Percentiles rank a stretch among this genome's conserved stretches.
Conservation (phyloP, 2,888 invertebrate species). For the Coenonympha arcania region DNA sequence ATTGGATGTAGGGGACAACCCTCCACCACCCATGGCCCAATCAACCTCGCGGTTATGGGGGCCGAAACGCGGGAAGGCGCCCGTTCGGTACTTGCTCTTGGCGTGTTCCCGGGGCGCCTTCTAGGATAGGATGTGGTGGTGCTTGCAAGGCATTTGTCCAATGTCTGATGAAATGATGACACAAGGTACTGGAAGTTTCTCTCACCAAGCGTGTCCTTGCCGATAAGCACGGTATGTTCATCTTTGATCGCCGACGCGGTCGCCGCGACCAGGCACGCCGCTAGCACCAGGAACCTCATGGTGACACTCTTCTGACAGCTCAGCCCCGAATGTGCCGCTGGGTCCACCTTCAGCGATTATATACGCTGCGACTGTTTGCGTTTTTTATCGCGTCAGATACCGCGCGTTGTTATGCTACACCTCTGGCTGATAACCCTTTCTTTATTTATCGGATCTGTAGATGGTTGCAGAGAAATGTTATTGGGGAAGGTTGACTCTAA, state of each 20-base stretch:
- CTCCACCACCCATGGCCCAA: no score
- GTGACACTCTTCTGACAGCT: conserved; percentile 18
- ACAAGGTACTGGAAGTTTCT: no score
- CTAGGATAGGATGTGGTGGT: no score
- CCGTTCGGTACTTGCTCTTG: no score
- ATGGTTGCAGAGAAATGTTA: conserved; percentile 1
- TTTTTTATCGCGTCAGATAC: conserved; percentile 12
- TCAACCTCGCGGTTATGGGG: no score
- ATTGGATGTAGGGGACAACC: no score
- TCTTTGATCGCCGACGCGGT: conserved; percentile 52
- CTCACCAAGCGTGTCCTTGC: conserved; percentile 56
- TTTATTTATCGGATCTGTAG: neutral
- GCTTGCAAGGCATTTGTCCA: no score
- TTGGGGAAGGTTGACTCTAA: conserved; percentile 8
- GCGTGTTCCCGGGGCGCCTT: no score
- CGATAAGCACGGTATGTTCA: conserved; percentile 41
- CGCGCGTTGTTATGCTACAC: conserved; percentile 15
- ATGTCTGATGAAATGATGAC: no score
- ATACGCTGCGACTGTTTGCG: conserved; percentile 35
- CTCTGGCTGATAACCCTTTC: conserved; percentile 26
- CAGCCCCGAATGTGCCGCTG: conserved; percentile 38
- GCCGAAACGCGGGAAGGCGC: no score
- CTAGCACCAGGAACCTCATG: conserved; percentile 39
- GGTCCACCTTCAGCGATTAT: conserved; percentile 33
- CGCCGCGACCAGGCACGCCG: conserved; percentile 46